Base-by-base conservation (phyloP, 1,140 invertebrate genomes). In the Marisa cornuarietis region DNA sequence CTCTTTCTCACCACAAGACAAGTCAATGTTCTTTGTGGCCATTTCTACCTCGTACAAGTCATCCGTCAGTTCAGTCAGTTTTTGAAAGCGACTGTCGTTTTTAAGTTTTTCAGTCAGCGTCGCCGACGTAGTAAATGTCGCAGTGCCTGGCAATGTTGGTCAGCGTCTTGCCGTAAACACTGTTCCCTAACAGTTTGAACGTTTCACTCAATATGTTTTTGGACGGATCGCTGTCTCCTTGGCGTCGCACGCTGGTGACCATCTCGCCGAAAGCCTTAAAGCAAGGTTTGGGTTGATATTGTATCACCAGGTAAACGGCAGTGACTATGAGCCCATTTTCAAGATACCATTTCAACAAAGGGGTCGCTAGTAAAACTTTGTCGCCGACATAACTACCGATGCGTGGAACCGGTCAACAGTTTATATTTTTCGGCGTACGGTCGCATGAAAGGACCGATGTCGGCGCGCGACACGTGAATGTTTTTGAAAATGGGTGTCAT, bases 261-360 rank as follows among this genome's bases (percentile, higher is more conserved):
- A 51, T 77, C 26, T 82, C 31, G 4, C 77, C 81, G 75, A 86
- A 82, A 3, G 63, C n/a, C 16, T 68, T 72, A 74, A 86, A 86
- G 51, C 79, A 84, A 31, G 31, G 31, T 20, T 65, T n/a, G 0
- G 80, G 76, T n/a, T 69, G 49, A 61, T 83, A 86, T 72, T 86
- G 83, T 11, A 86, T 72, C 18, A 84, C 81, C 76, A 85, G 82
- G 52, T 87, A 78, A 14, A 85, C 76, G 69, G 73, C 75, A 18
- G 73, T 82, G 9, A 85, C 74, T 58, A 49, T 24, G n/a, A 86
- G 42, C 11, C 82, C 84, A 75, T 85, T 83, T 20, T 81, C 65
- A 16, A 84, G 22, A 69, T 86, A 86, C 85, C 81, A 86, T 62
- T 80, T 62, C 9, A 86, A 49, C 18, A 86, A 73, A 5, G 85